A percentile compares a stretch with the other conserved stretches of the same genome.
phyloP scores from a whole-genome alignment of 2,888 invertebrate species.

The Antheraea yamamai region DNA sequence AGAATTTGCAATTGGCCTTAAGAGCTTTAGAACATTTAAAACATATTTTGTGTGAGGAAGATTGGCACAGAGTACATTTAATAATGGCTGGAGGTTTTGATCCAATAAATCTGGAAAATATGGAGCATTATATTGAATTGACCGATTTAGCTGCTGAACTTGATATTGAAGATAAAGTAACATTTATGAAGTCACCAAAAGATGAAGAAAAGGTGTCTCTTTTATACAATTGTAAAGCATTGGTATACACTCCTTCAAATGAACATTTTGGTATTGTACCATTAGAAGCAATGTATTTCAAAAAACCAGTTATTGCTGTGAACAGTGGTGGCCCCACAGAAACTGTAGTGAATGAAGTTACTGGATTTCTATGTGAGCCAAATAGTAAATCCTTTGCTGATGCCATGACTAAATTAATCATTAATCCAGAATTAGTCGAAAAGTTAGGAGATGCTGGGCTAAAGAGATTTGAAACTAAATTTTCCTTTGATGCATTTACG shows the following conservation, averaged over 20 bases:
- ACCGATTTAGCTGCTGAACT: conserved; percentile 84
- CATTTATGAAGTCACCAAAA: conserved; percentile 93
- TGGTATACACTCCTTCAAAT: conserved; percentile 97
- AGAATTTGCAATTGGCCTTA: conserved; percentile 94
- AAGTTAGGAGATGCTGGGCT: conserved; percentile 89
- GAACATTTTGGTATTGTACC: conserved; percentile 99
- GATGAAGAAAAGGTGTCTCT: conserved; percentile 92
- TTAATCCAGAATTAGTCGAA: conserved; percentile 81
- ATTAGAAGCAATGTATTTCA: conserved; percentile 97
- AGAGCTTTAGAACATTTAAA: conserved; percentile 88
- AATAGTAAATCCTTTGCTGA: conserved; percentile 87
- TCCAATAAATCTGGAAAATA: conserved; percentile 92
- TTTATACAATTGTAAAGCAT: conserved; percentile 87
- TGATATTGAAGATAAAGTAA: conserved; percentile 86
- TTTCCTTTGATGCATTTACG: conserved; percentile 92
- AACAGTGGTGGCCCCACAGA: conserved; percentile 98
- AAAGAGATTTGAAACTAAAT: conserved; percentile 88
- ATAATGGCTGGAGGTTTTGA: conserved; percentile 99
- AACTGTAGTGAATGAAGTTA: conserved; percentile 90
- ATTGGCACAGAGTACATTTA: conserved; percentile 88
- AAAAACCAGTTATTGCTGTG: conserved; percentile 96
- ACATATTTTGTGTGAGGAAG: conserved; percentile 72
- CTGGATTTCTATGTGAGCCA: conserved; percentile 90
- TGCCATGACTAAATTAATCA: conserved; percentile 87
- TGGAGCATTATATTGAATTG: conserved; percentile 91